phyloP scores from a whole-genome alignment of 2,888 invertebrate species.

The Zaprionus obscuricornis region DNA sequence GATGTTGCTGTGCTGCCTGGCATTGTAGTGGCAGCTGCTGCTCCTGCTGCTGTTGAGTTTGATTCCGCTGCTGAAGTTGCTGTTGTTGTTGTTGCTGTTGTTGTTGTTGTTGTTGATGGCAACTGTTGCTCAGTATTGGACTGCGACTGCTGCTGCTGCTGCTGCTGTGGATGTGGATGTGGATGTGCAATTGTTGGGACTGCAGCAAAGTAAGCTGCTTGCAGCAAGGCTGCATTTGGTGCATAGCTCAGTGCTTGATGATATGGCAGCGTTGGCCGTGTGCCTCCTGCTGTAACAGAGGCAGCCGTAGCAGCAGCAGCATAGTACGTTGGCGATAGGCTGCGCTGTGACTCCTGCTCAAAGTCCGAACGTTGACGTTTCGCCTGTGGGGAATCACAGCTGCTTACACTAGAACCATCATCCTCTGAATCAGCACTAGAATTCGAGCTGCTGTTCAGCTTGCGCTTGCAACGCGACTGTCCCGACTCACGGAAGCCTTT shows the following conservation, averaged over 20 bases:
- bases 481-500: slow-evolving; percentile 96
- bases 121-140: too few species aligned
- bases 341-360: slow-evolving; percentile 76
- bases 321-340: slow-evolving; percentile 59
- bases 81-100: slow-evolving; percentile 2
- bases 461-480: slow-evolving; percentile 89
- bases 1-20: slow-evolving; percentile 39
- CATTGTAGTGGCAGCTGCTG: neutral
- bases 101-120: slow-evolving; percentile 1
- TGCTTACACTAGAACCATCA: slow-evolving; percentile 77
- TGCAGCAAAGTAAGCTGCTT: slow-evolving; percentile 64
- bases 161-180: slow-evolving; percentile 20
- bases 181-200: slow-evolving; percentile 44
- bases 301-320: slow-evolving; percentile 4
- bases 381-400: slow-evolving; percentile 65
- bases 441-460: slow-evolving; percentile 83
- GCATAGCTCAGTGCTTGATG: slow-evolving; percentile 33
- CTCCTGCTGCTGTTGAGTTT: slow-evolving; percentile 17
- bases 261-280: slow-evolving; percentile 10
- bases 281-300: neutral
- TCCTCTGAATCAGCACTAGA: slow-evolving; percentile 68
- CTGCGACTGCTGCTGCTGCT: neutral
- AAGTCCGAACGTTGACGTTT: slow-evolving; percentile 80
- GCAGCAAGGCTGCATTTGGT: slow-evolving; percentile 35
- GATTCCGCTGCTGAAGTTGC: too few species aligned